phyloP scores from a whole-genome alignment of 2,797 vertebrate genomes.

The Oreochromis grahami region DNA sequence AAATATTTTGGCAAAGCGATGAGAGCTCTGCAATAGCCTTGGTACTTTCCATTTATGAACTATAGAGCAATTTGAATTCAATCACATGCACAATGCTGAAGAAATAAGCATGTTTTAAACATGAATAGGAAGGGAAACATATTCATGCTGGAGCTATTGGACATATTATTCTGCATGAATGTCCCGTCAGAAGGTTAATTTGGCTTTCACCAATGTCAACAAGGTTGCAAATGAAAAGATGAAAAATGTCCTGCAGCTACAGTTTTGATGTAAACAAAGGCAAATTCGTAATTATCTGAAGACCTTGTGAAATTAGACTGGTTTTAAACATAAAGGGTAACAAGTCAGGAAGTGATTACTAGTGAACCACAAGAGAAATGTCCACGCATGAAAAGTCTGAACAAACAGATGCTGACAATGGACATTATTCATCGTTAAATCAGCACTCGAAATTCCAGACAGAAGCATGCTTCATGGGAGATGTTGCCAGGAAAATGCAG shows the following conservation, averaged over 20 bases:
- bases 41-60: neutral
- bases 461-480: conserved; percentile 4
- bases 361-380: conserved; percentile 4
- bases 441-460: neutral
- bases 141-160: neutral
- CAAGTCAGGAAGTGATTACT: neutral
- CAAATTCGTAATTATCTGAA: neutral
- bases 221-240: neutral
- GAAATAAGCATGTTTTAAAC: neutral
- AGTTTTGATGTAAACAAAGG: neutral
- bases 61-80: neutral
- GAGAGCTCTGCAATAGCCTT: neutral
- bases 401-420: neutral
- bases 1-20: neutral
- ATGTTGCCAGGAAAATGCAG: conserved; percentile 25
- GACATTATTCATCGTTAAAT: neutral
- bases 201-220: neutral
- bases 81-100: neutral
- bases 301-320: neutral
- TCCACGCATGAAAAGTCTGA: neutral
- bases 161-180: neutral
- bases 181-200: neutral
- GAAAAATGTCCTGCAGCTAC: neutral
- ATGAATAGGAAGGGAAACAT: neutral
- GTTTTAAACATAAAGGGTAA: neutral